Evolutionary conservation across 2,113 vertebrate genomes (phyloP), one percentile per base, ranked within the genome.

Genomic region (Nyctibius bracteatus): DNA sequence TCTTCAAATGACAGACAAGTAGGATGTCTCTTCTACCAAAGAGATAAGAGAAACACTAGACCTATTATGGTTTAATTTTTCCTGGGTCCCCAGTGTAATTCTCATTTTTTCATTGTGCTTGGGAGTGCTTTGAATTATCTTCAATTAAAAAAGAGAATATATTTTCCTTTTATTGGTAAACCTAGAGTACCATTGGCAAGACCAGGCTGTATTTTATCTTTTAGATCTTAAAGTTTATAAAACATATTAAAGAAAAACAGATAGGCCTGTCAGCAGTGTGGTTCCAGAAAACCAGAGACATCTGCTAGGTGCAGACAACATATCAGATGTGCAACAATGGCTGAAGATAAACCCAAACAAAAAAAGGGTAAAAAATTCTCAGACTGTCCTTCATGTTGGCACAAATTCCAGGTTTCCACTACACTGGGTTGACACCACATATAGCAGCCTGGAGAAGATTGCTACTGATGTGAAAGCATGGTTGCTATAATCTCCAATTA

Each of bases 351-450:
- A 58, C 22, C 67, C 70, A 46, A 59, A 14, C 33, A 39, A 58
- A 65, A 63, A 35, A 88, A 37, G 19, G 5, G 5, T 18, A 57
- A 74, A 90, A 47, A 82, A 47, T 35, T 54, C 10, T 49, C 24
- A 24, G 39, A 39, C 21, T 65, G 12, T 44, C 37, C 61, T 81
- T 85, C 30, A 21, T 4, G 2, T 10, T 54, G 37, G 30, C 52
- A 72, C 18, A 68, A 93, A 79, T 1, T 62, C 14, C 52, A 92
- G 30, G 65, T 57, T 77, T 23, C 46, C 19, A 33, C 14, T 14
- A 51, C 23, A 61, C 2, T 1, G 0, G 12, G 22, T 0, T 84
- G 43, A 30, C 59, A 65, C 21, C 37, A 86, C 24, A 35, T 9
- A 52, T 0, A 61, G 21, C 16, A 81, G 59, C 14, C 9, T 81